These are phyloP conservation scores for Sphenopsis melanotis DNA, from an alignment of 2,797 vertebrate species.

Conservation along the genomic window DNA sequence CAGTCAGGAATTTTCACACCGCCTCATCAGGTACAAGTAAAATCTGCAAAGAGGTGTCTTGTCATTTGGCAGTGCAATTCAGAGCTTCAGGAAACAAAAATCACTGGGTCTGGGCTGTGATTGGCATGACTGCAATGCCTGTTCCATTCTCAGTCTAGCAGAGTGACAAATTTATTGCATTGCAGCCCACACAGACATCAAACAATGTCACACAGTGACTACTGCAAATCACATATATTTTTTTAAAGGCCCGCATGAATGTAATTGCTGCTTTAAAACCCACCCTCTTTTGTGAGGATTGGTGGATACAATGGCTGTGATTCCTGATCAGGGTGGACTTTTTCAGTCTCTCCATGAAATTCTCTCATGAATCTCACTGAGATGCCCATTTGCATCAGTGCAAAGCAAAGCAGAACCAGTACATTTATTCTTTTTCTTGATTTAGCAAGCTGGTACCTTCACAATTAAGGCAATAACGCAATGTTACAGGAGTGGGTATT, in stretches of 20 bases:
- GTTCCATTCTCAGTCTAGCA: slow-evolving; percentile 22
- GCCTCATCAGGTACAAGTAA: slow-evolving; percentile 17
- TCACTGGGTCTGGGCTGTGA: background rate
- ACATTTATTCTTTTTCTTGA: background rate
- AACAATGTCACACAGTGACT: slow-evolving; percentile 18
- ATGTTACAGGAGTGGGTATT: background rate
- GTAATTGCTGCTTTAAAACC: slow-evolving; percentile 1
- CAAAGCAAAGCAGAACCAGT: background rate
- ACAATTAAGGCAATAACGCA: background rate
- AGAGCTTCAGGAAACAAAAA: background rate
- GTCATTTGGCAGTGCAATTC: background rate
- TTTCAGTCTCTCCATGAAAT: background rate
- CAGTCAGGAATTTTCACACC: background rate
- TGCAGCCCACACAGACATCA: slow-evolving; percentile 25
- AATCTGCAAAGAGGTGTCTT: background rate
- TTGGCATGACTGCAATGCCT: slow-evolving; percentile 3
- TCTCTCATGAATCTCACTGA: background rate
- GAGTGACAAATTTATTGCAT: slow-evolving; percentile 34
- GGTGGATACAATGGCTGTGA: background rate
- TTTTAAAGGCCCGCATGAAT: background rate
- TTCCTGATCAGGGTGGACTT: background rate
- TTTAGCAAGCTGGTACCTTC: background rate
- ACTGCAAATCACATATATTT: background rate
- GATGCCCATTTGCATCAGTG: background rate
- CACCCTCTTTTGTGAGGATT: background rate